A percentile compares a stretch with the other conserved stretches of the same genome.
These are phyloP conservation scores for Odontothrips loti DNA, from an alignment of 2,888 invertebrate species.

Conservation along the genomic window DNA sequence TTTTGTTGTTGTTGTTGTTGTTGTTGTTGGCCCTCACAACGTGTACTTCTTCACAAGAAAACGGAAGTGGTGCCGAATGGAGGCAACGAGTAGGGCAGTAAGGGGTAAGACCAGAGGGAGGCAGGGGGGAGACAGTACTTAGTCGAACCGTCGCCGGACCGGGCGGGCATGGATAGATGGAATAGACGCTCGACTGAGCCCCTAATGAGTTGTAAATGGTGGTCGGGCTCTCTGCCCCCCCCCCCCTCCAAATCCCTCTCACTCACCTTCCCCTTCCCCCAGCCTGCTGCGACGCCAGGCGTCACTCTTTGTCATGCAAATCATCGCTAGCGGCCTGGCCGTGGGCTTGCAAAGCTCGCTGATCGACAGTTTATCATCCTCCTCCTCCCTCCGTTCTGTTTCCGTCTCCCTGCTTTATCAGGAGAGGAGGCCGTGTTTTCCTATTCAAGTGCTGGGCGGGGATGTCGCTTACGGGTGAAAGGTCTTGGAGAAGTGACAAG, in stretches of 20 bases:
- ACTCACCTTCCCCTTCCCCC: neutral
- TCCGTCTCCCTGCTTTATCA: neutral
- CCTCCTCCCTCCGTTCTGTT: neutral
- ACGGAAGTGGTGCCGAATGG: no score
- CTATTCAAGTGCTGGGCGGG: neutral
- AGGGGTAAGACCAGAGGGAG: no score
- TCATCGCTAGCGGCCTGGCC: neutral
- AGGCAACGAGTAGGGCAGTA: no score
- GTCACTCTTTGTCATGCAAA: constrained; percentile 20
- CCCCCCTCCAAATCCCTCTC: neutral
- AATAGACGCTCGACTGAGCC: no score
- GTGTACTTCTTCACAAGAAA: no score
- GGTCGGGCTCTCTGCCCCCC: neutral
- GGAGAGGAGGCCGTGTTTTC: neutral
- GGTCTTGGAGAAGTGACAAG: neutral
- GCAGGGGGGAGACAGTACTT: no score
- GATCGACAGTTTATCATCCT: neutral
- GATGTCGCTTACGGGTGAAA: neutral
- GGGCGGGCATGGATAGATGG: neutral
- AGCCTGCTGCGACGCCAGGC: neutral
- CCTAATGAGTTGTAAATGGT: no score
- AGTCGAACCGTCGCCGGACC: neutral
- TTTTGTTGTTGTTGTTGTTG: no score
- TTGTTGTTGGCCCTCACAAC: no score
- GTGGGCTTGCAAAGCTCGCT: neutral